These are phyloP conservation scores for Scalopus aquaticus DNA, from an alignment of 2,113 vertebrate species.

Conservation along the genomic window DNA sequence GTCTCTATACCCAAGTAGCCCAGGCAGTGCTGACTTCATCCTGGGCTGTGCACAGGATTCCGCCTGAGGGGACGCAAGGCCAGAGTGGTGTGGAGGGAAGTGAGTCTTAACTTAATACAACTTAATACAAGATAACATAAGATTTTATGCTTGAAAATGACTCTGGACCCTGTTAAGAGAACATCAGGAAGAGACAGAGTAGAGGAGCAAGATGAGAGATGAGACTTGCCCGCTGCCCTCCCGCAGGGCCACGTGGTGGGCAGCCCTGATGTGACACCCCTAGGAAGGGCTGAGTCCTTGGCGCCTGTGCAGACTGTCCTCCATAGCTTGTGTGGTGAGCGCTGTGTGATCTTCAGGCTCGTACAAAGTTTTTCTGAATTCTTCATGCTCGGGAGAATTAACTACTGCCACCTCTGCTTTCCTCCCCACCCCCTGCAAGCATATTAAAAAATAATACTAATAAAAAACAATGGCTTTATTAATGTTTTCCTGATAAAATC, in stretches of 20 bases:
- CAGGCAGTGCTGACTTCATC: rapidly evolving
- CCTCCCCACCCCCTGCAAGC: too few species aligned
- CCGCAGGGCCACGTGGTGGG: rapidly evolving
- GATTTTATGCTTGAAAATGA: background rate
- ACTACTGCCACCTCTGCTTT: background rate
- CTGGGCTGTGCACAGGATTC: background rate
- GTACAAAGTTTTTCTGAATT: background rate
- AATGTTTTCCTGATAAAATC: background rate
- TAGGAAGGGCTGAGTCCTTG: background rate
- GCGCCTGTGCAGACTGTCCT: background rate
- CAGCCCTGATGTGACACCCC: background rate
- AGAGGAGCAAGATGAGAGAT: background rate
- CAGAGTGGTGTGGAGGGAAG: background rate
- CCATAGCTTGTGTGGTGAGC: background rate
- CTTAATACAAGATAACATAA: background rate
- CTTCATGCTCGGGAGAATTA: background rate
- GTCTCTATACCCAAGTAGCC: too few species aligned
- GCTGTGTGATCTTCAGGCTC: background rate
- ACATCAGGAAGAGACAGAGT: background rate
- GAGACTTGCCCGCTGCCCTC: background rate
- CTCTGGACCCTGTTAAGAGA: background rate
- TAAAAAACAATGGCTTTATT: background rate
- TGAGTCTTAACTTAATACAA: background rate
- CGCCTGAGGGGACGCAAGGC: background rate
- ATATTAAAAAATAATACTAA: background rate